Conservation (phyloP, 2,888 invertebrate genomes). For the Himalopsyche anomala region DNA sequence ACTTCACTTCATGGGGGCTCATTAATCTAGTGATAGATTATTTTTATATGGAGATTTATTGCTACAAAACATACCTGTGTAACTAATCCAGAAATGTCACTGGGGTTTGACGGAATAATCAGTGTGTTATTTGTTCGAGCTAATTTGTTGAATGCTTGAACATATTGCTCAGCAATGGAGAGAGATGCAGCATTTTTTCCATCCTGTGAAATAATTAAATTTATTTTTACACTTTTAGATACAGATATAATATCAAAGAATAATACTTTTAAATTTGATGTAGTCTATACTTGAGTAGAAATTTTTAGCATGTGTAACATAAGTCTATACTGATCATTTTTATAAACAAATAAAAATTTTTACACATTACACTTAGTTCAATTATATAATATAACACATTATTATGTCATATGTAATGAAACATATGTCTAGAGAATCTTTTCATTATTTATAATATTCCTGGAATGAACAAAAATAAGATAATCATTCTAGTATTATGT, state of each 20-base stretch:
- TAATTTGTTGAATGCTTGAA: slow-evolving; percentile 93
- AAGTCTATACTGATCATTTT: background rate
- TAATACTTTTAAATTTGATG: background rate
- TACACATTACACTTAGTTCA: too few species aligned
- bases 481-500: too few species aligned
- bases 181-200: slow-evolving; percentile 94
- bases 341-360: too few species aligned
- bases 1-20: too few species aligned
- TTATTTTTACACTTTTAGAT: slow-evolving; percentile 13
- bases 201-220: slow-evolving; percentile 73
- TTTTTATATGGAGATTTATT: background rate
- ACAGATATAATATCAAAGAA: background rate
- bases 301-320: too few species aligned
- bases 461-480: too few species aligned
- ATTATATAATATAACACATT: too few species aligned
- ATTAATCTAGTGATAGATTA: too few species aligned
- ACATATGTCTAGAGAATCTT: too few species aligned
- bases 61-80: slow-evolving; percentile 80
- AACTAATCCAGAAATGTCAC: slow-evolving; percentile 87
- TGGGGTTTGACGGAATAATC: slow-evolving; percentile 93
- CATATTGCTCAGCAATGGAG: slow-evolving; percentile 96
- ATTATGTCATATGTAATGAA: too few species aligned
- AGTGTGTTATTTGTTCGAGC: slow-evolving; percentile 96
- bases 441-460: too few species aligned
- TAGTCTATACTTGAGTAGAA: too few species aligned